Evolutionary conservation across 1,140 invertebrate genomes (phyloP), one percentile per base, ranked within the genome.

Genomic region (Ceratosolen fusciceps): DNA sequence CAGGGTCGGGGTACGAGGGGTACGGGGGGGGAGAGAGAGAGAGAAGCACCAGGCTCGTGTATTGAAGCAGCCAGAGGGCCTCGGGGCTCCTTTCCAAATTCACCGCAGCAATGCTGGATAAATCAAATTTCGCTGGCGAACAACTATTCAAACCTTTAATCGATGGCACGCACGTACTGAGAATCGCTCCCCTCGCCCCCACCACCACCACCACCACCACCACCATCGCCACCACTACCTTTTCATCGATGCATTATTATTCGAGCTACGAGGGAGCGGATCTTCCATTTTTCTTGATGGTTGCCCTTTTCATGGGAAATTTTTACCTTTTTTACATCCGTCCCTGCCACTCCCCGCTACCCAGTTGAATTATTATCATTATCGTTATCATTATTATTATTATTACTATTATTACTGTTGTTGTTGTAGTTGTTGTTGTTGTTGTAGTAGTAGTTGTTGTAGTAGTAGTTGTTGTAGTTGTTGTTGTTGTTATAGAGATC

Each of bases 91-190:
- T 67, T 75, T 52, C 74, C 16, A 52, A 75, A 75, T 75, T 75
- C 60, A 75, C 21, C 43, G 43, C 39, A 67, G 29, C 74, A 75
- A 52, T 49, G 60, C 16, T 26, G 74, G 34, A 75, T 75, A 75
- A 75, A 75, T 75, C 74, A 67, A 75, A 75, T 75, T 74, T 67
- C 37, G 39, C 43, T 29, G 26, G 37, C 58, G 60, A 47, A 68
- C 43, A 21, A 16, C 58, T n/a, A 29, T 70, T 34, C 52, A 29
- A 39, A 60, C 54, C n/a, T 60, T 74, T 74, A 67, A 75, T 75
- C 74, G 29, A 75, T 75, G 60, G 12, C 39, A 26, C 43, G 60
- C 10, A 37, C 31, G n/a, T 60, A 60, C 56, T 21, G 62, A 67
- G 62, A 21, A 31, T 24, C 5, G 34, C 39, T 10, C 2, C 29